Evolutionary conservation across 1,140 invertebrate species (phyloP), one percentile per base, ranked within the genome.

Genomic region (Trichoplusia ni): DNA sequence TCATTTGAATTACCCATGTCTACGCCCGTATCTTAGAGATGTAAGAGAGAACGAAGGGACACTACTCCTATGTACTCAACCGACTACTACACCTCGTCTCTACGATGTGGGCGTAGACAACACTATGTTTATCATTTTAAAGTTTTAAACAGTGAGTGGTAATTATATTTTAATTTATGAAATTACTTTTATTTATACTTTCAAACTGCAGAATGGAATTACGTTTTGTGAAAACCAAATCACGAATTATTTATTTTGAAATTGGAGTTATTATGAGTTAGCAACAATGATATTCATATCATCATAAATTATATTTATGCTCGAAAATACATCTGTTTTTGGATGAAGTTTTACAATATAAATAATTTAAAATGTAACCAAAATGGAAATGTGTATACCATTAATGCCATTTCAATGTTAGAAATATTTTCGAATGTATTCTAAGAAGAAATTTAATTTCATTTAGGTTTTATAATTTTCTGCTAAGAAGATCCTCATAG

Each of bases 201-300:
- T n/a, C 21, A 18, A 44, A 58, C 14, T 4, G 18, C 11, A 42
- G 31, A 19, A 58, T 58, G 37, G 18, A 58, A 58, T 58, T 29
- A 37, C 44, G 29, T 58, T 42, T 58, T 44, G 38, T 58, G 38
- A 44, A 21, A 11, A 14, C 13, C 5, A 6, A 11, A 13, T 44
- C 19, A 51, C 35, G 8, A 33, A 18, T 51, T 51, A 31, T 9
- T 33, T 51, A 3, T 21, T 9, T 33, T 51, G n/a, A 2, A 35
- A 13, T 35, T 9, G 14, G 1, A 51, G 3, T 6, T 21, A 21
- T 11, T 13, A 51, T 33, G 9, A 19, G 8, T 51, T 51, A n/a
- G 1, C 35, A 51, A 5, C 23, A 13, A 18, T 49, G 46, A 33
- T 19, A 19, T 47, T 16, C 9, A 7, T 5, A 18, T 27, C 4